A percentile compares a stretch with the other conserved stretches of the same genome.
These are phyloP conservation scores for Globicephala melas DNA, from an alignment of 2,113 vertebrate genomes.

Conservation along the genomic window DNA sequence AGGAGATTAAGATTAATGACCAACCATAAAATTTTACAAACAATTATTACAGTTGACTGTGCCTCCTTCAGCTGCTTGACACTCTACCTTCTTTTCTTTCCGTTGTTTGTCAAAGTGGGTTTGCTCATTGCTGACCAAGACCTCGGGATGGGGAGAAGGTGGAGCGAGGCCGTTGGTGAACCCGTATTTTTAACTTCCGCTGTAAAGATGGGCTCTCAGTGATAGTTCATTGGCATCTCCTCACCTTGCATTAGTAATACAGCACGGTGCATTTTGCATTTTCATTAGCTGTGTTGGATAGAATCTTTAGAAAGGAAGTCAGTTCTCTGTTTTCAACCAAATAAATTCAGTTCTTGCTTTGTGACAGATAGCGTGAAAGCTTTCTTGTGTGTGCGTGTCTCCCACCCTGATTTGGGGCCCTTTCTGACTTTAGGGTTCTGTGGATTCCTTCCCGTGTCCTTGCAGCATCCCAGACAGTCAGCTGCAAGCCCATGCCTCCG, in stretches of 20 bases:
- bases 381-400: not conserved
- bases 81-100: not conserved
- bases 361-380: not conserved
- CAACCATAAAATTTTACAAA: slow-evolving; percentile 61
- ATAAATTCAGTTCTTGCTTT: not conserved
- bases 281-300: not conserved
- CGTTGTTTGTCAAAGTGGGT: not conserved
- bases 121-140: not conserved
- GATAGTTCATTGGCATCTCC: not conserved
- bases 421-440: not conserved
- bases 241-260: not conserved
- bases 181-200: not conserved
- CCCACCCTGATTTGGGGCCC: not conserved
- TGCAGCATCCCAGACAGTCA: accelerated
- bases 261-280: not conserved
- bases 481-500: accelerated
- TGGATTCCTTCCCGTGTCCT: not conserved
- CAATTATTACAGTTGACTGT: slow-evolving; percentile 45
- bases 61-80: not conserved
- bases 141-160: not conserved
- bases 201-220: not conserved
- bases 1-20: slow-evolving; percentile 67
- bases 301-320: not conserved
- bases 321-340: not conserved
- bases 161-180: not conserved